Percentiles rank a stretch among this genome's conserved stretches.
Conservation (phyloP, 2,113 vertebrate genomes). For the Dromiciops gliroides region DNA sequence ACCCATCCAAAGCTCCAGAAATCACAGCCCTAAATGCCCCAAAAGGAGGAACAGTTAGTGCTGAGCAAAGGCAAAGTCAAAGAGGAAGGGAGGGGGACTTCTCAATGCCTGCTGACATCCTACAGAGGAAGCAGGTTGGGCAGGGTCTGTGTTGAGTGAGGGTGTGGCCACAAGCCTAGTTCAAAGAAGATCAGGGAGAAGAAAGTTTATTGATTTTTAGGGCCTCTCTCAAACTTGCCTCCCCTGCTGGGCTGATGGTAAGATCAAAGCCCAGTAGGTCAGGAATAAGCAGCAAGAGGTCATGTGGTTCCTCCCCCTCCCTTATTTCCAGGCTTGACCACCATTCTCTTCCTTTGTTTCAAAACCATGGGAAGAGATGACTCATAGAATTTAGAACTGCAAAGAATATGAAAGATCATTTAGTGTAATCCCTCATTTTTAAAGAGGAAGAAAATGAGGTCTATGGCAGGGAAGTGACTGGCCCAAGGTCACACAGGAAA, state of each 20-base stretch:
- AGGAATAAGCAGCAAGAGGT: neutral
- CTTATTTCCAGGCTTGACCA: neutral
- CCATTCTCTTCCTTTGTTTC: neutral
- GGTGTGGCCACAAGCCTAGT: slow-evolving; percentile 42
- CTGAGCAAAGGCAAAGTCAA: slow-evolving; percentile 63
- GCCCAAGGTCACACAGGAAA: neutral
- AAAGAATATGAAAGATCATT: neutral
- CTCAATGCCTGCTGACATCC: slow-evolving; percentile 61
- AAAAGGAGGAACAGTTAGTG: slow-evolving; percentile 71
- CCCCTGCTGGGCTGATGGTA: neutral
- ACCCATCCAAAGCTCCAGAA: slow-evolving; percentile 67
- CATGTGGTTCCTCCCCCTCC: neutral
- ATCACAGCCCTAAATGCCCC: slow-evolving; percentile 67
- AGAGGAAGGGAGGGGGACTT: slow-evolving; percentile 70
- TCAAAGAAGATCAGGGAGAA: neutral
- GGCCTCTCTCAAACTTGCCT: slow-evolving; percentile 20
- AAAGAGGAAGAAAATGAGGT: neutral
- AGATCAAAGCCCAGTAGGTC: slow-evolving; percentile 17
- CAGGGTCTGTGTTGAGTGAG: slow-evolving; percentile 63
- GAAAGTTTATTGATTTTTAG: slow-evolving; percentile 13
- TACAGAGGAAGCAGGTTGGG: slow-evolving; percentile 48
- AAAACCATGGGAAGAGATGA: neutral
- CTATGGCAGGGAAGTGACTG: neutral
- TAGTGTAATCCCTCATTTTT: neutral
- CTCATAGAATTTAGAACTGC: neutral